Evolutionary conservation across 1,140 invertebrate genomes (phyloP), one percentile per base, ranked within the genome.

Genomic region (Zaprionus vittiger): DNA sequence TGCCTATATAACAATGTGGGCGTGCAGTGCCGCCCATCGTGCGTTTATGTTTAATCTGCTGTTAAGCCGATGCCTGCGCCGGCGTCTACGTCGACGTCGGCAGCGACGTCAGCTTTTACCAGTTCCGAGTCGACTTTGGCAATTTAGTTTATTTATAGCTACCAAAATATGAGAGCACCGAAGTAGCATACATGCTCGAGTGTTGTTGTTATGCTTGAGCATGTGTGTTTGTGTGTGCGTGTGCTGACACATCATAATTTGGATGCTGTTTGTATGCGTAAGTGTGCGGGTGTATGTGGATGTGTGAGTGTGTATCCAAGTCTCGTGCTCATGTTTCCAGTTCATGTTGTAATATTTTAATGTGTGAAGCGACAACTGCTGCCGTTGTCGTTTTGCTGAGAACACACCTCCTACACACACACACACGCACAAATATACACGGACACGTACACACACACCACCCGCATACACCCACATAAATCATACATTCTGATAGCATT

Each of bases 281-380:
- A 44, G 49, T 28, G 56, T 54, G 44, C 12, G 28, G 7, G 31
- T 41, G 20, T 38, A 7, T 47, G 55, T 37, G 57, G 1, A 31
- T 60, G 67, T 20, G 34, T 73, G 22, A 54, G 67, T 63, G 34
- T 59, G 76, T 76, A 59, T 69, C 60, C 17, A 62, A 49, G 65
- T 73, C 47, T 72, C 61, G 73, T 83, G 84, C 76, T 81, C 83
- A 68, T 87, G 83, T 89, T 87, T 78, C 80, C 83, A 87, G 83
- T 81, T 87, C 84, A 87, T 87, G 83, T 87, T 87, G 84, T 87
- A 87, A 87, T 86, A 86, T 87, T 87, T 87, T 87, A 87, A 87
- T 87, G 83, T 87, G 83, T 75, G 84, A 87, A 83, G 84, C 83
- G 84, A 83, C 83, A 87, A 87, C 83, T 87, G 83, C 83, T 89